Percentiles rank a stretch among this genome's conserved stretches.
phyloP scores from a whole-genome alignment of 2,888 invertebrate species.

The Hemicrepidius hirtus region DNA sequence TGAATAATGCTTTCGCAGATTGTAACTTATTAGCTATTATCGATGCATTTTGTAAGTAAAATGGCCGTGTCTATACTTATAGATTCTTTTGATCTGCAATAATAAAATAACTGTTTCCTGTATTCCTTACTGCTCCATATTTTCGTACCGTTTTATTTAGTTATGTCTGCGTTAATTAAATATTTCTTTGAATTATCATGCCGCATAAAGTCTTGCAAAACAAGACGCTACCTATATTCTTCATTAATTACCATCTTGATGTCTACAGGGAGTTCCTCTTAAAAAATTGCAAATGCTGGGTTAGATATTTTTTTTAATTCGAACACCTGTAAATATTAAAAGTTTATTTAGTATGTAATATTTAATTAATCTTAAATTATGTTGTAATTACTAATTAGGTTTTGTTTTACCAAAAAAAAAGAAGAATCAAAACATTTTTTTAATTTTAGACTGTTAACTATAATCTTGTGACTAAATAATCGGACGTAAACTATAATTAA shows the following conservation, averaged over 20 bases:
- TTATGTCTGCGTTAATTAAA: neutral
- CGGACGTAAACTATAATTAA: neutral
- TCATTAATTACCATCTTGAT: neutral
- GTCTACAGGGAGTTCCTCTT: neutral
- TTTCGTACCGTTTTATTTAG: neutral
- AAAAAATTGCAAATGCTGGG: neutral
- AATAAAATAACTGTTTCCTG: neutral
- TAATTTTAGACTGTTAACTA: constrained; percentile 7
- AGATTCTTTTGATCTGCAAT: constrained; percentile 19
- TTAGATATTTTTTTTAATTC: neutral
- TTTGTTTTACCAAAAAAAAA: neutral
- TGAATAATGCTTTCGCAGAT: constrained; percentile 5
- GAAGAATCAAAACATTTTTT: neutral
- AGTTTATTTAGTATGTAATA: neutral
- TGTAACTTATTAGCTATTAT: constrained; percentile 37
- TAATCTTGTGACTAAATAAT: neutral
- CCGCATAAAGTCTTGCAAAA: neutral
- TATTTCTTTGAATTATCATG: constrained; percentile 3
- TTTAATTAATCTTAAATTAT: neutral
- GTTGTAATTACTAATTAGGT: no score
- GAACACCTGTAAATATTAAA: neutral
- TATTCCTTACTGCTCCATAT: constrained; percentile 9
- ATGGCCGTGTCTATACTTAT: constrained; percentile 10
- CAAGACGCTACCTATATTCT: neutral
- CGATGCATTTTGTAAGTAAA: constrained; percentile 26